Base-by-base conservation (phyloP, 2,888 invertebrate species). In the Apoda limacodes region DNA sequence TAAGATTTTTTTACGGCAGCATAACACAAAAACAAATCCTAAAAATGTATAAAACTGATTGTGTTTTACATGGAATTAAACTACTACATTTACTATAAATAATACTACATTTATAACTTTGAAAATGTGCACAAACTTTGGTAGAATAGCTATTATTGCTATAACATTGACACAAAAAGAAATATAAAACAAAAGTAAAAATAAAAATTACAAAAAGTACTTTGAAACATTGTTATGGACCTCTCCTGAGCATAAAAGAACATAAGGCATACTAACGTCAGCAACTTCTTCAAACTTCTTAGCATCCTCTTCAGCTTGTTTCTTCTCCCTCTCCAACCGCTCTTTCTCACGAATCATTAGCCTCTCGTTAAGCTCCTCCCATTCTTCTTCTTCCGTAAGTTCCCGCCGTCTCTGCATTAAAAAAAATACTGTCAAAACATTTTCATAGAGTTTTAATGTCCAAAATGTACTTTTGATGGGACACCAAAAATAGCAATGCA, bases 371-470 rank as follows among this genome's bases (percentile, higher is more conserved):
- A 74, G 33, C 27, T 61, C 43, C 6, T 55, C 55, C 76, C 75
- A 71, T 32, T 74, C 76, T 25, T 74, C 71, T 28, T 70, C 71
- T 38, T 75, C 71, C 0, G 68, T 65, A 17, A 67, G 13, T 24
- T 56, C 53, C 7, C 50, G 56, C 10, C 37, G 35, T 15, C 27
- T 29, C 42, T 39, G 20, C n/a, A n/a, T n/a, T n/a, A n/a, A n/a
- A n/a, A n/a, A n/a, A n/a, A n/a, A n/a, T n/a, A n/a, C n/a, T n/a
- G n/a, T n/a, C n/a, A n/a, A n/a, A n/a, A n/a, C n/a, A n/a, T n/a
- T n/a, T n/a, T n/a, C n/a, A n/a, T n/a, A n/a, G n/a, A n/a, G n/a
- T n/a, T n/a, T n/a, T n/a, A n/a, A n/a, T n/a, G n/a, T n/a, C n/a
- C n/a, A n/a, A n/a, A n/a, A n/a, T n/a, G n/a, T n/a, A n/a, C n/a